Evolutionary conservation across 2,113 vertebrate species (phyloP).

Genomic region (Ifrita kowaldi): DNA sequence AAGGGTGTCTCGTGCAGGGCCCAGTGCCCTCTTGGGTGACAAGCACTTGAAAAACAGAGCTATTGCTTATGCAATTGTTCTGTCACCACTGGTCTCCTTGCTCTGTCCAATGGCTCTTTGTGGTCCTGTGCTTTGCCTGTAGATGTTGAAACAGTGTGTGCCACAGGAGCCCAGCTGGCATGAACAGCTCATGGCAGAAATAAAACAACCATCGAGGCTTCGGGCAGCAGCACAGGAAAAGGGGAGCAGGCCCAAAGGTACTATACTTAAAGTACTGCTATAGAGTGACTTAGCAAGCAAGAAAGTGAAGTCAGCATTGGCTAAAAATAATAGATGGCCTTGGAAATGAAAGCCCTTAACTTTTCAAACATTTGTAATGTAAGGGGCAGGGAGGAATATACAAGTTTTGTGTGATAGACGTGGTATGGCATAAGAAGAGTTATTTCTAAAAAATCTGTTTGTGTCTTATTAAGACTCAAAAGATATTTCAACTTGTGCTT

Average conservation of each 20-base stretch:
- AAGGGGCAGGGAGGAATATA: not conserved
- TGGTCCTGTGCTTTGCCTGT: not conserved
- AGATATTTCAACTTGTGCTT: not conserved
- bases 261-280: not conserved
- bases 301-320: not conserved
- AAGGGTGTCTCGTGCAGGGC: not conserved
- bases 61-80: not conserved
- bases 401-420: not conserved
- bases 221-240: not conserved
- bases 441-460: not conserved
- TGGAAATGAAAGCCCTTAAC: not conserved
- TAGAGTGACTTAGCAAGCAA: not conserved
- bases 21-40: not conserved
- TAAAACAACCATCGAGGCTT: not conserved
- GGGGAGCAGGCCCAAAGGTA: conserved; percentile 17
- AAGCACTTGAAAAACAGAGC: not conserved
- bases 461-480: not conserved
- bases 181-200: conserved; percentile 23
- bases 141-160: conserved; percentile 7
- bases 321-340: not conserved
- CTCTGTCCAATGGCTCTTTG: not conserved
- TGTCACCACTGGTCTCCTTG: not conserved
- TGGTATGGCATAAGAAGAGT: not conserved
- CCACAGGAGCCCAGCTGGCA: not conserved
- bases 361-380: not conserved